Conservation (phyloP, 2,888 invertebrate genomes). For the Chesias legatella region DNA sequence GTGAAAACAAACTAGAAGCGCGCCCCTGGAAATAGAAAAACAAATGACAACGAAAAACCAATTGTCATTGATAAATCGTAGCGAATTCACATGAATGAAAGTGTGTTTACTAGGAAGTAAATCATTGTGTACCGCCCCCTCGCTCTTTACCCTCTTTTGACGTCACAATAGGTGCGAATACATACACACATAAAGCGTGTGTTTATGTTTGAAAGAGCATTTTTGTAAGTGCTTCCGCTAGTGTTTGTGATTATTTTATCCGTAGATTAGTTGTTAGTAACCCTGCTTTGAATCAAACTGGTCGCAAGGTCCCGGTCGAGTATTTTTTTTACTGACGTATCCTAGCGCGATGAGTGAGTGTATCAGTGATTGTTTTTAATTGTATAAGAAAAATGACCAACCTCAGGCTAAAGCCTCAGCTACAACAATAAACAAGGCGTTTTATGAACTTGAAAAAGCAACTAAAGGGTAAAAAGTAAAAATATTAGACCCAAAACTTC, state of each 20-base stretch:
- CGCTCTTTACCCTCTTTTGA: slow-evolving; percentile 16
- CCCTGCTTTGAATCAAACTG: too few species aligned
- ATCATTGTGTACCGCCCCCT: slow-evolving; percentile 39
- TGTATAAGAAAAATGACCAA: too few species aligned
- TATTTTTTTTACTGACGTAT: too few species aligned
- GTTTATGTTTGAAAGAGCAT: background rate
- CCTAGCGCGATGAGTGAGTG: too few species aligned
- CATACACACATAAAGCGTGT: slow-evolving; percentile 1
- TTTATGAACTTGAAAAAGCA: too few species aligned
- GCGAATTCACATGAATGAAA: slow-evolving; percentile 46
- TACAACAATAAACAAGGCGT: too few species aligned
- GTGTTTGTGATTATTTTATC: too few species aligned
- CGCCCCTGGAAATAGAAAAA: slow-evolving; percentile 27
- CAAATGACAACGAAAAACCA: slow-evolving; percentile 43
- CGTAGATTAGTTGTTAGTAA: too few species aligned
- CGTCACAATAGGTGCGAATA: background rate
- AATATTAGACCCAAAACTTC: slow-evolving; percentile 8
- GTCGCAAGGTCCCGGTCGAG: too few species aligned
- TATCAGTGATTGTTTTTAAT: too few species aligned
- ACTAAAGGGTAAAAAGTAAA: slow-evolving; percentile 4
- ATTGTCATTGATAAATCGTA: slow-evolving; percentile 53
- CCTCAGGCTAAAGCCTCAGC: too few species aligned
- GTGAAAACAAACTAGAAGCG: slow-evolving; percentile 16
- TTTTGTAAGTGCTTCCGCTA: too few species aligned
- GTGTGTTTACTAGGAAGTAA: slow-evolving; percentile 43